Base-by-base conservation (phyloP, 2,888 invertebrate genomes). In the Mechanitis mazaeus region DNA sequence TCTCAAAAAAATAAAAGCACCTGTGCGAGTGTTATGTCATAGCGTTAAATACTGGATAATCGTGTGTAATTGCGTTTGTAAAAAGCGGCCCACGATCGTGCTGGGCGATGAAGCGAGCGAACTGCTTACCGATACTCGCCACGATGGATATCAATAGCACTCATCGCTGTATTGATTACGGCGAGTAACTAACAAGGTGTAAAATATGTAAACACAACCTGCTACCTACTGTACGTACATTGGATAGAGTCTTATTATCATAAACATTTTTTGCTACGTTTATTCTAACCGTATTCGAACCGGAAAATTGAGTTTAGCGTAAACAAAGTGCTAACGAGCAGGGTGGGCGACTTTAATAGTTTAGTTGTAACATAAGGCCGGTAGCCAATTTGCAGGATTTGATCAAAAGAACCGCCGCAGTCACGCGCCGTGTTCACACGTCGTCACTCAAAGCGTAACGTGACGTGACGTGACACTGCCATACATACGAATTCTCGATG, bases 361-460 rank as follows among this genome's bases (percentile, higher is more conserved):
- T 7, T 33, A 56, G 12, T 57, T 11, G 56, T 45, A 31, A 33
- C 11, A 50, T 33, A 47, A 53, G 58, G 63, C 56, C 59, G 35
- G 59, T 56, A 63, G 63, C 59, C 54, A 58, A 31, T 53, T 31
- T 42, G 54, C 46, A 20, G 56, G 53, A 45, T 58, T 45, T 56
- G 59, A 63, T 63, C 63, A 63, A 56, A 53, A 56, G 42, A 38
- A 46, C 63, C 63, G 63, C 63, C 55, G 7, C 54, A 53, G 63
- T 59, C 59, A 56, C 55, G 63, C 63, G 59, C 57, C 47, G 54
- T 63, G 63, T 63, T 63, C 55, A 57, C 63, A 63, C 57, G 59
- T 63, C 63, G 59, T 57, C 63, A 57, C 59, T n/a, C 53, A 38
- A n/a, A n/a, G 56, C 54, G 31, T 28, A 4, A 45, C 54, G 54